Evolutionary conservation across 2,797 vertebrate genomes (phyloP).

Genomic region (Enteromius treurensis): DNA sequence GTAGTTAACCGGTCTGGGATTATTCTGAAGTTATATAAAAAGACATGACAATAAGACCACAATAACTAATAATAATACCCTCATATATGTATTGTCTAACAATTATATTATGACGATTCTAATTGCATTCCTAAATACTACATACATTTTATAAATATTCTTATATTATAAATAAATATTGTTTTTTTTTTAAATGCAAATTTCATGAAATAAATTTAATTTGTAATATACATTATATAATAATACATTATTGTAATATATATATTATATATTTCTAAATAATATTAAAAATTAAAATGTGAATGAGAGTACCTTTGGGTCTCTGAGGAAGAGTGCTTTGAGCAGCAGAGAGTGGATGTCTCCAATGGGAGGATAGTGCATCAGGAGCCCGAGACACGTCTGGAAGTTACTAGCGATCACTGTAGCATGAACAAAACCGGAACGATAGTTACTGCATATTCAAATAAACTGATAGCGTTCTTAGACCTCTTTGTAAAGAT

Average conservation of each 20-base stretch:
- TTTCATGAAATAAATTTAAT: not conserved
- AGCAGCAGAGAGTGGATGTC: constrained; percentile 94
- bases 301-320: constrained; percentile 90
- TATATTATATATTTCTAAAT: not conserved
- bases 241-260: too few species aligned
- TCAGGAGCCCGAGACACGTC: constrained; percentile 95
- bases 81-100: too few species aligned
- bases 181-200: not conserved
- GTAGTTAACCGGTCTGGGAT: constrained; percentile 92
- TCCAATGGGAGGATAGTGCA: constrained; percentile 96
- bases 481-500: constrained; percentile 5
- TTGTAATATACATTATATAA: not conserved
- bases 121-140: not conserved
- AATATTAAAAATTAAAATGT: not conserved
- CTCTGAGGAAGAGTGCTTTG: constrained; percentile 96
- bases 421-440: constrained; percentile 63
- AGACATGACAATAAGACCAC: not conserved
- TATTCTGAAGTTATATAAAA: constrained; percentile 76
- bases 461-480: not conserved
- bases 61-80: not conserved
- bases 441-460: not conserved
- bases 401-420: constrained; percentile 99
- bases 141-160: not conserved
- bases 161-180: not conserved
- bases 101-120: not conserved